phyloP scores from a whole-genome alignment of 2,113 vertebrate species.

The Odontesthes bonariensis region DNA sequence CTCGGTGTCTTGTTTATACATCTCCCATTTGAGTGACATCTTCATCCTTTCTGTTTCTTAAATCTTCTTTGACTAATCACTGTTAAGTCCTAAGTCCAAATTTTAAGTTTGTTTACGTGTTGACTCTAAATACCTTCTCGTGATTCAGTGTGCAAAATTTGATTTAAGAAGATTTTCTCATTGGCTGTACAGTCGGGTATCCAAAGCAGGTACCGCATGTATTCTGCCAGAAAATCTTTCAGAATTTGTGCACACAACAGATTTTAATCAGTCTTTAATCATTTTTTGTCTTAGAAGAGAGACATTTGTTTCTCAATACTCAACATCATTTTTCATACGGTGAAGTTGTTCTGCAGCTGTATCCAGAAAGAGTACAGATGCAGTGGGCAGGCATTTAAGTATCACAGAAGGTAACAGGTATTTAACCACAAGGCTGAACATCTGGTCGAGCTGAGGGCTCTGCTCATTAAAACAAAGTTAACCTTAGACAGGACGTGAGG shows the following conservation, averaged over 20 bases:
- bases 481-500: conserved; percentile 63
- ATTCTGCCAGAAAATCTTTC: conserved; percentile 5
- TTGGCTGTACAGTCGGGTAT: neutral
- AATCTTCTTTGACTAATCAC: conserved; percentile 74
- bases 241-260: neutral
- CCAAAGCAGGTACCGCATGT: neutral
- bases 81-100: conserved; percentile 53
- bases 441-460: conserved; percentile 58
- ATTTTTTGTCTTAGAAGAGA: conserved; percentile 17
- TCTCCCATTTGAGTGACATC: conserved; percentile 56
- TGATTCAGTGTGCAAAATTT: conserved; percentile 41
- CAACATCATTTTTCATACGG: neutral
- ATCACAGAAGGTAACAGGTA: conserved; percentile 52
- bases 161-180: conserved; percentile 31
- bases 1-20: conserved; percentile 46
- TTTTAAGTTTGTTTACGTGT: conserved; percentile 64
- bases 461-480: conserved; percentile 70
- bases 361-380: conserved; percentile 36
- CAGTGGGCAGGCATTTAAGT: conserved; percentile 28
- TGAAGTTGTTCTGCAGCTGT: conserved; percentile 1
- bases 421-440: conserved; percentile 63
- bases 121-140: conserved; percentile 59
- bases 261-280: neutral
- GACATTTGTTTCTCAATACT: neutral
- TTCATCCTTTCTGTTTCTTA: conserved; percentile 63